Evolutionary conservation across 2,113 vertebrate genomes (phyloP), one percentile per base, ranked within the genome.

Genomic region (Ahaetulla prasina): DNA sequence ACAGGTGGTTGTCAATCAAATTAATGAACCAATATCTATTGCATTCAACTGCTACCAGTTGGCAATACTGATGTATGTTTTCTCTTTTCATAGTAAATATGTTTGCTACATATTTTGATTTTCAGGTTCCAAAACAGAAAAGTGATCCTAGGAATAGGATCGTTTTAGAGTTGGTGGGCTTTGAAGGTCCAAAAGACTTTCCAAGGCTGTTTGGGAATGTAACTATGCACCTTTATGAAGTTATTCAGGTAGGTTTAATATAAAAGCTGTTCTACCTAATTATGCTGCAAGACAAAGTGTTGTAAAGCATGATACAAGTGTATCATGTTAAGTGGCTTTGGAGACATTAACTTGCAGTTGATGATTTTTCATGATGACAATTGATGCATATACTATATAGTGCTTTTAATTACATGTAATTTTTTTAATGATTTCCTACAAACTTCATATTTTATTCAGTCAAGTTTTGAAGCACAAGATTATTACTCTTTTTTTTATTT

Each of bases 151-250:
- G 94, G 45, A 97, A 97, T 95, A 95, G 89, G 57, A 92, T 97
- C 93, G 49, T 27, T 87, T 90, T 97, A 89, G 94, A 96, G 53
- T 50, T 97, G 88, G 92, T 97, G 63, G 90, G 94, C 23, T 91
- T 92, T 94, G 85, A 88, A 7, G 20, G n/a, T 25, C 16, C 47
- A 86, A 89, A 60, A 68, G 94, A 63, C 0, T 43, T 80, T 23
- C 63, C 92, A 85, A 1, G 91, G 27, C 27, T 92, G 1, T 92
- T 96, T 93, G 97, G 95, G 52, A 90, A 55, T 89, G 45, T 86
- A 92, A 92, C 92, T 6, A 39, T 95, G 86, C 97, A 97, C 68
- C 97, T 97, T 89, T 97, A 97, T 93, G 92, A 96, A 87, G 23
- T 97, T 68, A 96, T 97, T 92, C 93, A 96, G 94, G 96, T 97